Conservation (phyloP, 2,888 invertebrate genomes). For the Andrena camellia region DNA sequence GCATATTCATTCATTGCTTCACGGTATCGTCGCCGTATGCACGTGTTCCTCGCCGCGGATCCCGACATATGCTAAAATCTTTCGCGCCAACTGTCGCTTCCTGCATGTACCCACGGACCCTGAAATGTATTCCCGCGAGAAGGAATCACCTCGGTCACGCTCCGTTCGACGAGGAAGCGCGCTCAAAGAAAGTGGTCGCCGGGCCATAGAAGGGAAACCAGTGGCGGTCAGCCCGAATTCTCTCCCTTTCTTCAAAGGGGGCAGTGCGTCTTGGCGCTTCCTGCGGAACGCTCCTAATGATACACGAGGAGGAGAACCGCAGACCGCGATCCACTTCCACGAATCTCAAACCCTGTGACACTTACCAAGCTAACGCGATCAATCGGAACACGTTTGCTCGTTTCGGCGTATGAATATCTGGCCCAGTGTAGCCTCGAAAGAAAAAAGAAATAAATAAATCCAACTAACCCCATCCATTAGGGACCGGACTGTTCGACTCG, state of each 20-base stretch:
- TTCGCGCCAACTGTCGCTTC: constrained; percentile 81
- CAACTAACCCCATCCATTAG: constrained; percentile 48
- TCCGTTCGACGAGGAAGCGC: constrained; percentile 54
- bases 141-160: constrained; percentile 73
- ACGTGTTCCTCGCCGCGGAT: constrained; percentile 66
- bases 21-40: constrained; percentile 52
- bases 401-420: constrained; percentile 24
- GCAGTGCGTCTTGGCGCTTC: not conserved
- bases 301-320: not conserved
- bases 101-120: constrained; percentile 77
- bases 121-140: constrained; percentile 79
- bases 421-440: not conserved
- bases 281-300: not conserved
- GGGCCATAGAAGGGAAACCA: constrained; percentile 35
- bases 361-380: not conserved
- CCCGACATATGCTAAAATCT: constrained; percentile 79
- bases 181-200: constrained; percentile 45
- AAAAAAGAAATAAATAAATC: constrained; percentile 45
- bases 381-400: constrained; percentile 40
- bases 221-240: constrained; percentile 21
- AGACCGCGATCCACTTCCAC: not conserved
- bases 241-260: not conserved
- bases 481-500: constrained; percentile 22
- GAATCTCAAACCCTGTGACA: not conserved
- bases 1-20: constrained; percentile 76